phyloP scores from a whole-genome alignment of 53 echinoderm and acorn worm species.

The Antedon mediterranea region DNA sequence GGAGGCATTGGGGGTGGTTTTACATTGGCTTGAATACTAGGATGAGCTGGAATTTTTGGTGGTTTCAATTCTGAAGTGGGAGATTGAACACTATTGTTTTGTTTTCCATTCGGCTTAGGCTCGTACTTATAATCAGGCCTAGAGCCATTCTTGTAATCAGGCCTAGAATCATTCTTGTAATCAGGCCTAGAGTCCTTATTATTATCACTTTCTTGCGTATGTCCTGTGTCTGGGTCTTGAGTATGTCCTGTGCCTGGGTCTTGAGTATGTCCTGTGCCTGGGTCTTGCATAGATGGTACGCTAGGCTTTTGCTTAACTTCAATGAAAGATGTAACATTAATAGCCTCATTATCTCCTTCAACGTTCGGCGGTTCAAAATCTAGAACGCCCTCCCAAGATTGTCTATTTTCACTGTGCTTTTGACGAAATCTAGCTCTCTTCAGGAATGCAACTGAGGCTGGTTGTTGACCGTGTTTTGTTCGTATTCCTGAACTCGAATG shows the following conservation, averaged over 20 bases:
- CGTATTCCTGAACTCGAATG: not conserved
- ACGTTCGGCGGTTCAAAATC: not conserved
- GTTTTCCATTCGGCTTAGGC: not conserved
- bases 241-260: too few species aligned
- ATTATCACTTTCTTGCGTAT: too few species aligned
- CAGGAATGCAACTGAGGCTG: not conserved
- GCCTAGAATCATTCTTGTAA: too few species aligned
- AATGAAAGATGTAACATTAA: not conserved
- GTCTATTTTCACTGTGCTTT: not conserved
- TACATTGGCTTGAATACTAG: too few species aligned
- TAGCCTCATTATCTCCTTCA: not conserved
- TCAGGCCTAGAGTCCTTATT: too few species aligned
- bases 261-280: too few species aligned
- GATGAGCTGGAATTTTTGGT: too few species aligned
- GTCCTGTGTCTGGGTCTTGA: too few species aligned
- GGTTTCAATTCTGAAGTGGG: too few species aligned
- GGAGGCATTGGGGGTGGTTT: not conserved
- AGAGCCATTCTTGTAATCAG: too few species aligned
- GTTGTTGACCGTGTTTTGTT: not conserved
- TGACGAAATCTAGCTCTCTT: not conserved
- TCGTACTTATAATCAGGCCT: too few species aligned
- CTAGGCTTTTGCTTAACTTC: not conserved
- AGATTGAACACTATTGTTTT: too few species aligned
- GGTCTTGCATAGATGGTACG: not conserved
- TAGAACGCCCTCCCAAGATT: not conserved